Evolutionary conservation across 2,888 invertebrate genomes (phyloP).

Genomic region (Minunthozetes semirufus): DNA sequence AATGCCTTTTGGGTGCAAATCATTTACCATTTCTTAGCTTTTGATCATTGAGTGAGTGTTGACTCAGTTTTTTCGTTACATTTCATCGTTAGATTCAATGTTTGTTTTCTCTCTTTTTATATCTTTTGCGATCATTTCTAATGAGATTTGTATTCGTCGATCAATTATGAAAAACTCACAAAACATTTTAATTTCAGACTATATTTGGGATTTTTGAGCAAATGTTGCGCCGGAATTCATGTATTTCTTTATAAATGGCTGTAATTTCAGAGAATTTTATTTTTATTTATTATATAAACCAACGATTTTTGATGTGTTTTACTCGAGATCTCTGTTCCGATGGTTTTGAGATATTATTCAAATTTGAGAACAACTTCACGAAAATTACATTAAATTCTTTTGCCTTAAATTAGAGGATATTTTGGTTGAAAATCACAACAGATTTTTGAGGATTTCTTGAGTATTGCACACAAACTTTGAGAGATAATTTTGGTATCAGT

Average conservation of each 20-base stretch:
- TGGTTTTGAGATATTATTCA: too few relatives aligned
- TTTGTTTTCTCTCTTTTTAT: not conserved
- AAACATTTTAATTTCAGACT: not conserved
- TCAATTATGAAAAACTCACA: not conserved
- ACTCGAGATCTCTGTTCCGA: too few relatives aligned
- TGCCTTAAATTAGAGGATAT: too few relatives aligned
- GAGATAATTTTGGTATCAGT: too few relatives aligned
- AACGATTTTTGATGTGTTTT: not conserved
- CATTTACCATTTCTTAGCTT: not conserved
- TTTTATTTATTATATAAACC: not conserved
- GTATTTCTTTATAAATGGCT: not conserved
- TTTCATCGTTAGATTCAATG: not conserved
- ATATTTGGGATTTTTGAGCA: not conserved
- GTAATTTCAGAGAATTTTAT: not conserved
- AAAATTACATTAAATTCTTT: too few relatives aligned
- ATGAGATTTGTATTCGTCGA: not conserved
- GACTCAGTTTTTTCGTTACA: not conserved
- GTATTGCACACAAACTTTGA: too few relatives aligned
- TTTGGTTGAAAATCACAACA: too few relatives aligned
- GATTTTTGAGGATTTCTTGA: too few relatives aligned
- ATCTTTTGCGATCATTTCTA: not conserved
- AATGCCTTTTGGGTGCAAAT: conserved; percentile 17
- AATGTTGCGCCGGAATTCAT: not conserved
- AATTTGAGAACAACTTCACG: too few relatives aligned
- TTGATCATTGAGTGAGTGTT: not conserved